phyloP scores from a whole-genome alignment of 2,113 vertebrate genomes.

The Oreochromis spilurus region DNA sequence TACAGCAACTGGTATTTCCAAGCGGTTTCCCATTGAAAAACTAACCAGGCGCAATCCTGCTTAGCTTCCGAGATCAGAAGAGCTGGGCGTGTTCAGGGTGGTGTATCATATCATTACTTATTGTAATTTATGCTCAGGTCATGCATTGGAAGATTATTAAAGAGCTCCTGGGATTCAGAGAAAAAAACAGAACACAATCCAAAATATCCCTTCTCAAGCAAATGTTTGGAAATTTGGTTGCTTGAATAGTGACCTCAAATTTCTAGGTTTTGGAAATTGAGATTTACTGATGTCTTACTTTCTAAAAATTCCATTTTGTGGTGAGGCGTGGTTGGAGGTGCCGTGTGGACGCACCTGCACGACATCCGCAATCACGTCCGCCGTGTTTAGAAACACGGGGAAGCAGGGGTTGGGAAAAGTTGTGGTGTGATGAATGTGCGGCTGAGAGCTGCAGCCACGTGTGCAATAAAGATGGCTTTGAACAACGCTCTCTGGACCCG shows the following conservation, averaged over 20 bases:
- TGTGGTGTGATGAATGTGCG: not conserved
- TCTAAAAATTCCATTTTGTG: not conserved
- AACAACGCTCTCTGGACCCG: not conserved
- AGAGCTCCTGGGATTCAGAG: not conserved
- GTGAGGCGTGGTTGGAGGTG: not conserved
- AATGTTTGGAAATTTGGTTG: not conserved
- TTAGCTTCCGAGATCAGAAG: not conserved
- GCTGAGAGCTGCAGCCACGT: not conserved
- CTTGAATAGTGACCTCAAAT: not conserved
- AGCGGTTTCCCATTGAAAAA: not conserved
- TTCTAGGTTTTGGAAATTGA: not conserved
- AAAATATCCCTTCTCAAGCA: not conserved
- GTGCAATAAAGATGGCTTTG: not conserved
- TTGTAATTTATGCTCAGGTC: not conserved
- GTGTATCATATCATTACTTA: not conserved
- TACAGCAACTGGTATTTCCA: not conserved
- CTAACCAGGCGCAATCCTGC: not conserved
- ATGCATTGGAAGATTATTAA: not conserved
- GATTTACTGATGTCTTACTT: not conserved
- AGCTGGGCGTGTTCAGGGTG: not conserved
- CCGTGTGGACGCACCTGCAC: not conserved
- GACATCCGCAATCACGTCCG: rapidly evolving
- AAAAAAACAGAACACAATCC: rapidly evolving
- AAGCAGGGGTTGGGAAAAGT: not conserved
- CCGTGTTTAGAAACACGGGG: not conserved